Evolutionary conservation across 2,797 vertebrate species (phyloP).

Genomic region (Furcifer pardalis): DNA sequence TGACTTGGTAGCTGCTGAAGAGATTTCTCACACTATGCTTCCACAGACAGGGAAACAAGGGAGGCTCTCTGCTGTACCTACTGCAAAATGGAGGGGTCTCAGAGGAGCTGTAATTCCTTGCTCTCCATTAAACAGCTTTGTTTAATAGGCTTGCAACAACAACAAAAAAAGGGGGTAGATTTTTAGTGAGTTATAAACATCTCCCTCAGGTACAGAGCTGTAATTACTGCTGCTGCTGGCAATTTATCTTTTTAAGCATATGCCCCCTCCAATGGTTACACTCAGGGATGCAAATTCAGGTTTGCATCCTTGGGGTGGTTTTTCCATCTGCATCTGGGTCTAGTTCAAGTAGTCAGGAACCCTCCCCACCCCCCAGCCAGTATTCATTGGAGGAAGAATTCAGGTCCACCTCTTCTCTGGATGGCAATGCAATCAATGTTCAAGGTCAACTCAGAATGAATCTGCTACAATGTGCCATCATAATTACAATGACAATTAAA

Average conservation of each 20-base stretch:
- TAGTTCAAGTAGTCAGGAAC: not conserved
- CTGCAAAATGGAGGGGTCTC: constrained; percentile 25
- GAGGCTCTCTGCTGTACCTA: not conserved
- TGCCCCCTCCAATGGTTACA: not conserved
- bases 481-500: too few species aligned
- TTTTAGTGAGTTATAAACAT: constrained; percentile 27
- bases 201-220: constrained; percentile 14
- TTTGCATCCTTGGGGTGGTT: not conserved
- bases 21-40: constrained; percentile 1
- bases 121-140: constrained; percentile 41
- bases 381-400: not conserved
- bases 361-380: not conserved
- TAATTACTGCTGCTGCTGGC: constrained; percentile 27
- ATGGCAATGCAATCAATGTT: not conserved
- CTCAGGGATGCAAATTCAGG: not conserved
- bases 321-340: not conserved
- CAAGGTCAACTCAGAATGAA: not conserved
- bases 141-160: constrained; percentile 43
- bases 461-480: not conserved
- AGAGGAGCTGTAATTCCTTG: constrained; percentile 31
- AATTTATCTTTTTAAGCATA: constrained; percentile 13
- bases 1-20: not conserved
- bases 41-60: not conserved
- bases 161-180: constrained; percentile 40
- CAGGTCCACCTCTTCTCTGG: not conserved